phyloP scores from a whole-genome alignment of 2,113 vertebrate species.

The Scomber colias region DNA sequence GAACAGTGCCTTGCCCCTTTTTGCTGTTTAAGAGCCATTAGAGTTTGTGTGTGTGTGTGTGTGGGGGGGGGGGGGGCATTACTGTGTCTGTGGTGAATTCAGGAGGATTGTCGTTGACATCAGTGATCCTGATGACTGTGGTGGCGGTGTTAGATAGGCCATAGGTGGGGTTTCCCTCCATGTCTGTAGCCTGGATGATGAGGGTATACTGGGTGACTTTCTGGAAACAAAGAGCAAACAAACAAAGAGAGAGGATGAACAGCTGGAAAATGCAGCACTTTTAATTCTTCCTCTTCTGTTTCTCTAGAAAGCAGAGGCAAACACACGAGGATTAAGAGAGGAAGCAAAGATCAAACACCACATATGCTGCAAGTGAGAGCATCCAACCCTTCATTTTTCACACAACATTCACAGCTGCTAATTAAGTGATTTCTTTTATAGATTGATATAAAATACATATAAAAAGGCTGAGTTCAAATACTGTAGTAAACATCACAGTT shows the following conservation, averaged over 20 bases:
- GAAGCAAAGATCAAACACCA: too few species aligned
- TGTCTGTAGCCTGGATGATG: slow-evolving; percentile 99
- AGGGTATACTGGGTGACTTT: slow-evolving; percentile 98
- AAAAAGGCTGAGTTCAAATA: slow-evolving; percentile 5
- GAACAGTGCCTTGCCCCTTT: neutral
- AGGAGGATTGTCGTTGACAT: slow-evolving; percentile 97
- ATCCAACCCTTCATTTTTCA: neutral
- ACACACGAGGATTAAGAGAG: too few species aligned
- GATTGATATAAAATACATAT: neutral
- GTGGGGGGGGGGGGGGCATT: slow-evolving; percentile 64
- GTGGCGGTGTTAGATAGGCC: slow-evolving; percentile 98
- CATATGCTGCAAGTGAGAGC: too few species aligned
- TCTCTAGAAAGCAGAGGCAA: too few species aligned
- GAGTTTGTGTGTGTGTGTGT: neutral
- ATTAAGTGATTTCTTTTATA: neutral
- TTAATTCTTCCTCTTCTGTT: neutral
- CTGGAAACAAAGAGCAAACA: slow-evolving; percentile 72
- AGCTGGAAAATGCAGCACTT: neutral
- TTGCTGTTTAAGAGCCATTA: neutral
- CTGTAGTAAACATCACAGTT: neutral
- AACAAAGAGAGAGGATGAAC: neutral
- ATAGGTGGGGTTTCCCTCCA: slow-evolving; percentile 98
- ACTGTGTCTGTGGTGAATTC: slow-evolving; percentile 97
- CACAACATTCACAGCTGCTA: too few species aligned
- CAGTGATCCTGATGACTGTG: slow-evolving; percentile 93